Percentiles rank a stretch among this genome's conserved stretches.
Evolutionary conservation across 1,140 invertebrate species (phyloP).

Genomic region (Asobara japonica): DNA sequence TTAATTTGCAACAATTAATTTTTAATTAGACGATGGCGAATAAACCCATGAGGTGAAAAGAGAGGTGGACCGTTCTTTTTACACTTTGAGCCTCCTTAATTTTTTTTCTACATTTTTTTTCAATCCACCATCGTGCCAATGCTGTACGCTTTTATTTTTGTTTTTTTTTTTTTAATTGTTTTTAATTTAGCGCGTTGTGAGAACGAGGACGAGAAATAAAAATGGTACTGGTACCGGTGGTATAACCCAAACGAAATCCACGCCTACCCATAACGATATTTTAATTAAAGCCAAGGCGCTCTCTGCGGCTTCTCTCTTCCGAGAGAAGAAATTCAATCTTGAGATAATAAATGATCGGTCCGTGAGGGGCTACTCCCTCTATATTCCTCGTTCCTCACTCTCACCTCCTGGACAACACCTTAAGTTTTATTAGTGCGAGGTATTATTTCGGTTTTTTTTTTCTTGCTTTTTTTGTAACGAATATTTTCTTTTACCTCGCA

Average conservation of each 20-base stretch:
- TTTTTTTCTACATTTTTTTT: conserved; percentile 16
- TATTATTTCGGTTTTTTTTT: not conserved
- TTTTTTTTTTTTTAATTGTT: conserved; percentile 7
- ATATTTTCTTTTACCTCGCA: not conserved
- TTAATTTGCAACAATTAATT: conserved; percentile 65
- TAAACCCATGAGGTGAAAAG: conserved; percentile 3
- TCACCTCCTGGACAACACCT: conserved; percentile 20
- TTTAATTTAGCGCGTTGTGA: conserved; percentile 9
- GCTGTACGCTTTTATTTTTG: too few relatives aligned
- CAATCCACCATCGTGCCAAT: not conserved
- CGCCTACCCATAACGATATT: conserved; percentile 69
- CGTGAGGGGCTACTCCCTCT: conserved; percentile 60
- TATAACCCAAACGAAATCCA: conserved; percentile 52
- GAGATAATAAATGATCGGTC: conserved; percentile 67
- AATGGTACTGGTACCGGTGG: conserved; percentile 46
- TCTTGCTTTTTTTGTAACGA: too few relatives aligned
- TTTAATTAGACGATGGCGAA: conserved; percentile 59
- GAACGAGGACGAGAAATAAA: conserved; percentile 32
- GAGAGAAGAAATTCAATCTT: conserved; percentile 67
- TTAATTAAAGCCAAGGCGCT: conserved; percentile 65
- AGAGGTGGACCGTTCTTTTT: conserved; percentile 14
- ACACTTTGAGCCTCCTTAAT: conserved; percentile 24
- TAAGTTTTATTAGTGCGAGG: conserved; percentile 26
- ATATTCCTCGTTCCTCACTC: conserved; percentile 21
- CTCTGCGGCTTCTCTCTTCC: conserved; percentile 36